These are phyloP conservation scores for Cisticola juncidis DNA, from an alignment of 2,113 vertebrate genomes.

Conservation along the genomic window DNA sequence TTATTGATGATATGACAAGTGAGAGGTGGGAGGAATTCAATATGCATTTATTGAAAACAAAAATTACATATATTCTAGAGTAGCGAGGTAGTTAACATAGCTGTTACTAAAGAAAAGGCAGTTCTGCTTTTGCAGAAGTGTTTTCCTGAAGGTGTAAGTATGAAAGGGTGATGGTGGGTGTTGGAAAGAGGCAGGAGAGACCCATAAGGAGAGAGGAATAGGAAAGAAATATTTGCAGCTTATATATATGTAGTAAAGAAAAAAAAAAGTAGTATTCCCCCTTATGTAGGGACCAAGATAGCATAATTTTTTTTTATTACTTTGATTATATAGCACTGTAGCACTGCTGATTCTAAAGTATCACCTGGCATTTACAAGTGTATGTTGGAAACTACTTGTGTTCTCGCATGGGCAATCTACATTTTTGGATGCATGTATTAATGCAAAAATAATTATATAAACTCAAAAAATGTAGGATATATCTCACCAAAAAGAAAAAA, in stretches of 20 bases:
- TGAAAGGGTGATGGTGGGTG: background rate
- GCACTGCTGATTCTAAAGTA: background rate
- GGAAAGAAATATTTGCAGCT: background rate
- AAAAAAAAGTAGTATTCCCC: background rate
- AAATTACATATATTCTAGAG: background rate
- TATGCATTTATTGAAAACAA: slow-evolving; percentile 13
- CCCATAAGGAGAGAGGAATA: background rate
- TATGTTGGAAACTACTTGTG: background rate
- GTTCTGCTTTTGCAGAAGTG: slow-evolving; percentile 7
- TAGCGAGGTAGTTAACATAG: background rate
- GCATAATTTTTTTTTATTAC: background rate
- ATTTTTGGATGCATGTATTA: background rate
- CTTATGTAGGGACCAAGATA: background rate
- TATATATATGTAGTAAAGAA: background rate
- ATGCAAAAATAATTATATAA: background rate
- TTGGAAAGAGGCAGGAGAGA: slow-evolving; percentile 7
- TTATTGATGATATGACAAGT: slow-evolving; percentile 24
- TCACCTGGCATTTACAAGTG: background rate
- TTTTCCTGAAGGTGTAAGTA: slow-evolving; percentile 6
- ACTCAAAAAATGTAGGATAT: background rate
- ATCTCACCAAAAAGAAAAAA: background rate
- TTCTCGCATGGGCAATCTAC: background rate
- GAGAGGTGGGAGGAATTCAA: slow-evolving; percentile 44
- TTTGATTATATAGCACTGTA: background rate
- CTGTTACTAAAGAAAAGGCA: slow-evolving; percentile 24